phyloP scores from a whole-genome alignment of 2,888 invertebrate species.

The Watsonalla binaria region DNA sequence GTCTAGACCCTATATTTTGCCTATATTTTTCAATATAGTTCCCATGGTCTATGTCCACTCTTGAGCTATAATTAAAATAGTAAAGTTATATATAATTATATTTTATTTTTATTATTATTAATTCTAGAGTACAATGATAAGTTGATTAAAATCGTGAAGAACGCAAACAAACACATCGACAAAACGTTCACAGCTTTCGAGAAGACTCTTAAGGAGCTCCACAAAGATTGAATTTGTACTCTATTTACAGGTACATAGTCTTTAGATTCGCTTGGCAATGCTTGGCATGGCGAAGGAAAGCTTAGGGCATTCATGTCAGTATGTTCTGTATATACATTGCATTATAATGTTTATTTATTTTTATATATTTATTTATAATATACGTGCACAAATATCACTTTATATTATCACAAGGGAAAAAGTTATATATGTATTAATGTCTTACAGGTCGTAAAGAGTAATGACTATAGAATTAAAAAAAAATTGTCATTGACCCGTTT shows the following conservation, averaged over 20 bases:
- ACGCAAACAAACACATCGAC: constrained; percentile 52
- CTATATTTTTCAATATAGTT: neutral
- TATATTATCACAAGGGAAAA: too few relatives aligned
- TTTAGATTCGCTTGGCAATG: constrained; percentile 23
- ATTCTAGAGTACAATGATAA: constrained; percentile 36
- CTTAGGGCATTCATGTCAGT: constrained; percentile 8
- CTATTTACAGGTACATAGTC: constrained; percentile 28
- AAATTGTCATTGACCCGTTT: too few relatives aligned
- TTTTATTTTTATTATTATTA: neutral
- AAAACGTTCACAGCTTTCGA: constrained; percentile 53
- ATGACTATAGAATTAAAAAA: too few relatives aligned
- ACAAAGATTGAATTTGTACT: constrained; percentile 37
- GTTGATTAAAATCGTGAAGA: constrained; percentile 45
- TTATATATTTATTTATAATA: neutral
- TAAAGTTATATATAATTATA: too few relatives aligned
- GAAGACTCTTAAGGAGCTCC: constrained; percentile 53
- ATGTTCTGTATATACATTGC: constrained; percentile 12
- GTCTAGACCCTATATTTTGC: too few relatives aligned
- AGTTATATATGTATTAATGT: too few relatives aligned
- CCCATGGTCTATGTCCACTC: too few relatives aligned
- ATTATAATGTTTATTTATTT: constrained; percentile 1
- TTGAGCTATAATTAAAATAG: too few relatives aligned
- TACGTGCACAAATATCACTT: too few relatives aligned
- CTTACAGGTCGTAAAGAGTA: too few relatives aligned
- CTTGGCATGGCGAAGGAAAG: constrained; percentile 40